Evolutionary conservation across 2,797 vertebrate species (phyloP).

Genomic region (Parambassis ranga): DNA sequence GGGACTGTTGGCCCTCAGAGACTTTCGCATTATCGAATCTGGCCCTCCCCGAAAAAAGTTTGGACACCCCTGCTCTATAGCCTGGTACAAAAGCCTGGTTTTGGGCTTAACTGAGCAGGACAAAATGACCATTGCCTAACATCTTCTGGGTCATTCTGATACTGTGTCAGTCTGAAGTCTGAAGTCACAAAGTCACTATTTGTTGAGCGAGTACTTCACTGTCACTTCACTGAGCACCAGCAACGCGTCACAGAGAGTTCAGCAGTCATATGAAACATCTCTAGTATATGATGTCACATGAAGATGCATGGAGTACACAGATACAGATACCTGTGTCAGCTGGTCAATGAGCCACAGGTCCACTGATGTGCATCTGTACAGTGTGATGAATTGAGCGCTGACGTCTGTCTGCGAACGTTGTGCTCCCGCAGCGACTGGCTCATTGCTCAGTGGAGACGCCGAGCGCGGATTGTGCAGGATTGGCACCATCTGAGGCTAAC

Average conservation of each 20-base stretch:
- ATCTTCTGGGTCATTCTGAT: background rate
- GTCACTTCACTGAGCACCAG: constrained; percentile 4
- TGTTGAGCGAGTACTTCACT: constrained; percentile 27
- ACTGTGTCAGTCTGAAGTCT: background rate
- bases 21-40: no score
- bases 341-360: constrained; percentile 44
- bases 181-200: constrained; percentile 17
- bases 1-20: no score
- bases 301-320: constrained; percentile 9
- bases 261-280: background rate
- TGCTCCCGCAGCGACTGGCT: constrained; percentile 33
- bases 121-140: no score
- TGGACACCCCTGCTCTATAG: no score
- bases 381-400: constrained; percentile 56
- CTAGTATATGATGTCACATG: constrained; percentile 7
- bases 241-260: background rate
- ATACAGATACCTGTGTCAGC: constrained; percentile 51
- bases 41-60: no score
- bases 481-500: constrained; percentile 56
- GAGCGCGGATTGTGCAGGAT: constrained; percentile 28
- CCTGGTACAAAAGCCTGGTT: no score
- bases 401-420: constrained; percentile 45
- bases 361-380: constrained; percentile 29
- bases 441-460: constrained; percentile 50
- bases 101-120: no score